Evolutionary conservation across 2,888 invertebrate species (phyloP).

Genomic region (Tenthredo distinguenda): DNA sequence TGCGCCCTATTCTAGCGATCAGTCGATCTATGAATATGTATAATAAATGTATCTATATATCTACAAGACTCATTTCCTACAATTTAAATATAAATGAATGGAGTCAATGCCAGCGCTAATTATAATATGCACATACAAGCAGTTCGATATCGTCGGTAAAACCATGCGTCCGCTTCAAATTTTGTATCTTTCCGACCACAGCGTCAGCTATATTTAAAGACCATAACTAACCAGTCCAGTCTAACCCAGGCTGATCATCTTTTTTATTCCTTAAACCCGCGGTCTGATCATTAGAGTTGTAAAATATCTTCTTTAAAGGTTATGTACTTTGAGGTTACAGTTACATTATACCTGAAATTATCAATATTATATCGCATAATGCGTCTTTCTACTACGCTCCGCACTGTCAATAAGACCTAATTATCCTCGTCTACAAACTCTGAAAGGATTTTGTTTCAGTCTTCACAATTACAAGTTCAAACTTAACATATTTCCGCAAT

Average conservation of each 20-base stretch:
- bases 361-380: background rate
- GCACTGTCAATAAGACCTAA: background rate
- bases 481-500: conserved; percentile 16
- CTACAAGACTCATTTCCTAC: too few species aligned
- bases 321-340: conserved; percentile 38
- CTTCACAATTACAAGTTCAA: background rate
- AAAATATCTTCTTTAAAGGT: conserved; percentile 23
- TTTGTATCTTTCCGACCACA: too few species aligned
- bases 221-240: too few species aligned
- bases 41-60: too few species aligned
- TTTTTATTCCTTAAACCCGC: background rate
- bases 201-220: too few species aligned
- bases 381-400: background rate
- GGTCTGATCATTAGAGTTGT: background rate
- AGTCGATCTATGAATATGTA: too few species aligned
- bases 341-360: background rate
- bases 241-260: background rate
- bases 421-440: background rate
- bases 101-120: too few species aligned
- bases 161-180: too few species aligned
- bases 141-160: too few species aligned
- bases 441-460: background rate
- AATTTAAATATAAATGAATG: too few species aligned
- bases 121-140: too few species aligned
- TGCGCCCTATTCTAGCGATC: too few species aligned